Evolutionary conservation across 23 tunicate genomes (phyloP).

Genomic region (Ascidia mentula): DNA sequence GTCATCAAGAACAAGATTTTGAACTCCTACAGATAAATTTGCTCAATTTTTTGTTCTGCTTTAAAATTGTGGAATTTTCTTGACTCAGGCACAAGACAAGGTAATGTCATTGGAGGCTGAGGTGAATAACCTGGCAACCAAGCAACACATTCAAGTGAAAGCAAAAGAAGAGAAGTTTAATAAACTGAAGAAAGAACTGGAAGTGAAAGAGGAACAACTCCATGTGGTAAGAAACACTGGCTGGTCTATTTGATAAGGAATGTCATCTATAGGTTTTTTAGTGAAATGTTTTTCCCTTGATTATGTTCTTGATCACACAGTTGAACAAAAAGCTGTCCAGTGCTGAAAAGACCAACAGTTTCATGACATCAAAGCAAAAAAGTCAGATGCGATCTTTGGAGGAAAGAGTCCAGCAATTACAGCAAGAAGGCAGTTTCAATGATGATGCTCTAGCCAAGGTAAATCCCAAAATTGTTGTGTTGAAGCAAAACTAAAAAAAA

Average conservation of each 20-base stretch:
- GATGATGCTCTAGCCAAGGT: conserved; percentile 29
- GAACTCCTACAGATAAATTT: too few species aligned
- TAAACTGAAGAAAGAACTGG: conserved; percentile 5
- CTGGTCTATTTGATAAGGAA: too few species aligned
- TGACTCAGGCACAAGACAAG: neutral
- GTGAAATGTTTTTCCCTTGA: too few species aligned
- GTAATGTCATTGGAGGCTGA: neutral
- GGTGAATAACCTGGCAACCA: neutral
- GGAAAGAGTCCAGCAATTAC: conserved; percentile 23
- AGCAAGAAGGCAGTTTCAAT: conserved; percentile 14
- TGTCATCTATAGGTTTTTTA: too few species aligned
- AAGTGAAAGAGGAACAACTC: conserved; percentile 10
- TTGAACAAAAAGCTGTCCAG: neutral
- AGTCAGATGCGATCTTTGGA: conserved; percentile 25
- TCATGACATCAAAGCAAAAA: conserved; percentile 21
- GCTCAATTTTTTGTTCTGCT: too few species aligned
- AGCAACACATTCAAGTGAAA: neutral
- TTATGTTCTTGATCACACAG: neutral
- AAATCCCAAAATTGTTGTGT: neutral
- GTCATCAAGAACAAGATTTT: too few species aligned
- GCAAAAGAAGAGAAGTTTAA: neutral
- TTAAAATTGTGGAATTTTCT: neutral
- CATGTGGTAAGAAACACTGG: neutral
- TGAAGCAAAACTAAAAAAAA: too few species aligned
- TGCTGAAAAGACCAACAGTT: neutral